Conservation (phyloP, 2,113 vertebrate species). For the rat (Rattus norvegicus) region GRCr8 NC_086019.1:139989501-139990000, state of each 20-base stretch:
- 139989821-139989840: slow-evolving; percentile 59
- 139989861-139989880: slow-evolving; percentile 74
- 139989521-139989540: background rate
- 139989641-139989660: background rate
- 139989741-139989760: background rate
- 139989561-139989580: slow-evolving; percentile 50
- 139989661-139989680: background rate
- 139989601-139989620: background rate
- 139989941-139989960: slow-evolving; percentile 65
- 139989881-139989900: slow-evolving; percentile 73
- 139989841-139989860: slow-evolving; percentile 62
- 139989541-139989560: background rate
- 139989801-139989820: slow-evolving; percentile 72
- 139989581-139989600: slow-evolving; percentile 24
- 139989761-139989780: slow-evolving; percentile 66
- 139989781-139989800: slow-evolving; percentile 71
- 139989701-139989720: background rate
- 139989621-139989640: background rate
- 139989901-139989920: slow-evolving; percentile 69
- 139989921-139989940: slow-evolving; percentile 56
- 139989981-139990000: slow-evolving; percentile 77
- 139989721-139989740: background rate
- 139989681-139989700: background rate
- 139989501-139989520: slow-evolving; percentile 22
- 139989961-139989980: slow-evolving; percentile 69